Evolutionary conservation across 1,140 invertebrate species (phyloP).

Genomic region (Diabrotica undecimpunctata): DNA sequence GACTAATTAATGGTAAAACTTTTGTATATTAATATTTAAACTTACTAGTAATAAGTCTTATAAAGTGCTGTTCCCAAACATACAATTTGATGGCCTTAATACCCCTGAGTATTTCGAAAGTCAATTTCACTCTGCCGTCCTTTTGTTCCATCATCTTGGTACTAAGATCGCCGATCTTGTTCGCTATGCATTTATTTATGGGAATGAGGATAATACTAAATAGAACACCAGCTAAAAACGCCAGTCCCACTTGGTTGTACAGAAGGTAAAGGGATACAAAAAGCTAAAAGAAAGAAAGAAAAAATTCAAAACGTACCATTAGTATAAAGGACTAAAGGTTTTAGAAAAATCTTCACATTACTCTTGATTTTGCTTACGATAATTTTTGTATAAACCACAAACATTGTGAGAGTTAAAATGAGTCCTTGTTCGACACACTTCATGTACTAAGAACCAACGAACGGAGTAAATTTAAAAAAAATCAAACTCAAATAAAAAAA

Average conservation of each 20-base stretch:
- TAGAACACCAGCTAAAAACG: conserved; percentile 84
- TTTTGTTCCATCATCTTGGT: conserved; percentile 87
- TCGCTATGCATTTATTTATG: conserved; percentile 87
- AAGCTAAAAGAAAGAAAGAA: conserved; percentile 74
- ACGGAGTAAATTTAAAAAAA: too few species aligned
- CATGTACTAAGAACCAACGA: too few species aligned
- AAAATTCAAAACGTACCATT: background rate
- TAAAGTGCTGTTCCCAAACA: conserved; percentile 90
- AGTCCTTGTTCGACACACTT: too few species aligned
- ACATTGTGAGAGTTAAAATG: too few species aligned
- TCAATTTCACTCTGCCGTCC: conserved; percentile 83
- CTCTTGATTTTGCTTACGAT: too few species aligned
- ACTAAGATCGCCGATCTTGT: conserved; percentile 85
- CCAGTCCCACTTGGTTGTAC: conserved; percentile 82
- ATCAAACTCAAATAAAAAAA: too few species aligned
- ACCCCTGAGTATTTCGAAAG: conserved; percentile 83
- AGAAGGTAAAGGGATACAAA: conserved; percentile 77
- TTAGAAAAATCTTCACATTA: too few species aligned
- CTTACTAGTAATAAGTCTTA: conserved; percentile 51
- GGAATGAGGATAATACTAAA: conserved; percentile 90
- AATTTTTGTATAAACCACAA: too few species aligned
- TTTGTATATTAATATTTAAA: conserved; percentile 5
- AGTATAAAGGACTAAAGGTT: too few species aligned
- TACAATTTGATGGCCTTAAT: conserved; percentile 89
- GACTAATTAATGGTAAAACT: background rate